Evolutionary conservation across 2,113 vertebrate genomes (phyloP), one percentile per base, ranked within the genome.

Genomic region (Gracilinanus agilis): DNA sequence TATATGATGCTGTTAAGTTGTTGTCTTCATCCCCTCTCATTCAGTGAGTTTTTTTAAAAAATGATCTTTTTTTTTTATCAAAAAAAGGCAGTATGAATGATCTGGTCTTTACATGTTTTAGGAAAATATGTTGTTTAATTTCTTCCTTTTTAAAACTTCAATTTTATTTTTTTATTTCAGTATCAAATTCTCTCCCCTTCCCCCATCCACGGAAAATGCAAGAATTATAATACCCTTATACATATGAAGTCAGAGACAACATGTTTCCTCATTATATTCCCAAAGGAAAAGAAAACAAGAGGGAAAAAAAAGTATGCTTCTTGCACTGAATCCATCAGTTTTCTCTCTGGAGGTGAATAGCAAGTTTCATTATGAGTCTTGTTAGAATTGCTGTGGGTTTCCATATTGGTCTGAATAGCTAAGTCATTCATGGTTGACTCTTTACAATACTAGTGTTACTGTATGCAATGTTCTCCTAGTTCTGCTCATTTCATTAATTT

Each of bases 21-120:
- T 11, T 21, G 34, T 83, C 19, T 83, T 83, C 19, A 83, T 40
- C 23, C 19, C 67, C n/a, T 83, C 40, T 83, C 67, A 83, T 6
- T 21, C 67, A 40, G 1, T 40, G 67, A 40, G n/a, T 11, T 75
- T 75, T 75, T 75, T 83, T n/a, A 2, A 19, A 40, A 40, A 40
- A 21, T 40, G 3, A 75, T 75, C 5, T 40, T n/a, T n/a, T 5
- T 3, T 49, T 40, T 83, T 83, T 40, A 40, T 23, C n/a, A 40
- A 83, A 83, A 29, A 83, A 40, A 40, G 19, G 19, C 67, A 83
- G 7, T 83, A 92, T 89, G 96, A 95, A 93, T 40, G 92, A 94
- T 0, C 54, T 25, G 90, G 24, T 53, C 95, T 95, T 93, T 89
- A 9, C 61, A 75, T 7, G 29, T 75, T 75, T 75, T 83, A 40